Evolutionary conservation across 2,888 invertebrate species (phyloP).

Genomic region (Drosophila paranaensis): DNA sequence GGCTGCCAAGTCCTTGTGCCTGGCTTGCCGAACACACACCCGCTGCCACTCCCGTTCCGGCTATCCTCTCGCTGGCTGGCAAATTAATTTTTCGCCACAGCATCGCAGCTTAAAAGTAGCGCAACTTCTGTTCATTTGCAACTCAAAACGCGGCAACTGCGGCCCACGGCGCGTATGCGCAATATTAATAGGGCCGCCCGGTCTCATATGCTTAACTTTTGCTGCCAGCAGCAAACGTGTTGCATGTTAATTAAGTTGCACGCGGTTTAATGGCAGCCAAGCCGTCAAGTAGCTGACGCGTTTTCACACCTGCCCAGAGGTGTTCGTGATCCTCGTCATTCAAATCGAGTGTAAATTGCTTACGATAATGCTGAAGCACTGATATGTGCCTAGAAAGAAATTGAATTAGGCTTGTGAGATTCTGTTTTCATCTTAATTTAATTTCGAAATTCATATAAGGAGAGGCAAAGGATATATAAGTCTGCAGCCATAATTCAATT

Average conservation of each 20-base stretch:
- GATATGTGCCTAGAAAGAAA: neutral
- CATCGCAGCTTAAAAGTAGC: slow-evolving; percentile 17
- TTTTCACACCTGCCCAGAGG: neutral
- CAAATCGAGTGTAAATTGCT: neutral
- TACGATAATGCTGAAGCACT: neutral
- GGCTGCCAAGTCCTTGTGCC: slow-evolving; percentile 42
- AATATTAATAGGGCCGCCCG: slow-evolving; percentile 18
- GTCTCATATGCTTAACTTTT: slow-evolving; percentile 6
- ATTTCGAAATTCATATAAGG: neutral
- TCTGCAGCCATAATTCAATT: neutral
- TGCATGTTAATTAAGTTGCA: slow-evolving; percentile 9
- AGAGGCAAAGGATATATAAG: no score
- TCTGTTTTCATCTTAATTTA: neutral
- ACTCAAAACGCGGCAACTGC: slow-evolving; percentile 10
- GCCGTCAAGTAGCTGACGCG: slow-evolving; percentile 1
- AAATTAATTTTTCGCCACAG: slow-evolving; percentile 58
- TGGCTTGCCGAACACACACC: slow-evolving; percentile 13
- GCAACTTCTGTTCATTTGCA: slow-evolving; percentile 37
- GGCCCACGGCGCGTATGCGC: slow-evolving; percentile 51
- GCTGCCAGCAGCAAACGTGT: slow-evolving; percentile 1
- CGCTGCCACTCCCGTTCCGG: neutral
- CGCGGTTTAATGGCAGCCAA: neutral
- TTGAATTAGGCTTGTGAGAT: neutral
- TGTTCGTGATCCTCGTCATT: neutral
- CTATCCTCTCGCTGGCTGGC: slow-evolving; percentile 31